Evolutionary conservation across 23 tunicate species (phyloP).

Genomic region (Aplidium turbinatum): DNA sequence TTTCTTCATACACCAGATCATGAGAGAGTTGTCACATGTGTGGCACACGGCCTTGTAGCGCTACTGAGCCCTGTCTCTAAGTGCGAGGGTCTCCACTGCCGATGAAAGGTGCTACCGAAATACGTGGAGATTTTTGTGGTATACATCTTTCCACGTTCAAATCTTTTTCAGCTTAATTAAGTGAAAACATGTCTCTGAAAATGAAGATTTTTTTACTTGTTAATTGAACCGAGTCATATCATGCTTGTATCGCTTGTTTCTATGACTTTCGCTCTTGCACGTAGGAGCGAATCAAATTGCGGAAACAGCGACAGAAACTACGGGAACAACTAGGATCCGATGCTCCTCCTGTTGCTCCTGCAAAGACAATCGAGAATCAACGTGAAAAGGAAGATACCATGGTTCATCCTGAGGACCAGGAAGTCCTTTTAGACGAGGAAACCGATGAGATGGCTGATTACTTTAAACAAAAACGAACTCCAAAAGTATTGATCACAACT

Average conservation of each 20-base stretch:
- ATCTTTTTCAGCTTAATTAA: too few relatives aligned
- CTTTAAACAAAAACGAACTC: conserved; percentile 62
- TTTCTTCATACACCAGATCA: too few relatives aligned
- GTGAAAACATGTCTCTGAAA: too few relatives aligned
- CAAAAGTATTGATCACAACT: conserved; percentile 89
- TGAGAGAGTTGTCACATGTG: too few relatives aligned
- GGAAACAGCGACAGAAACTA: conserved; percentile 74
- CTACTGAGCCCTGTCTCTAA: too few relatives aligned
- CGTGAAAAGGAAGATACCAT: conserved; percentile 97
- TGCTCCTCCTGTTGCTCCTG: conserved; percentile 68
- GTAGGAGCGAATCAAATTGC: conserved; percentile 73
- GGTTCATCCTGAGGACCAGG: conserved; percentile 79
- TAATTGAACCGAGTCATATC: too few relatives aligned
- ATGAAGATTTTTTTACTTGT: too few relatives aligned
- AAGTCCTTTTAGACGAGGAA: conserved; percentile 86
- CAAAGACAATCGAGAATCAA: conserved; percentile 87
- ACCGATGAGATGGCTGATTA: conserved; percentile 91
- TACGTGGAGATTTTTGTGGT: too few relatives aligned
- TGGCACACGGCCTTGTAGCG: too few relatives aligned
- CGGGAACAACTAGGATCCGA: conserved; percentile 84
- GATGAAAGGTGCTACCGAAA: too few relatives aligned
- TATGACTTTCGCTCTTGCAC: not conserved
- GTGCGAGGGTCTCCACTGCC: too few relatives aligned
- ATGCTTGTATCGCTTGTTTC: not conserved
- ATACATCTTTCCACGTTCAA: too few relatives aligned